These are phyloP conservation scores for Stigmatopora argus DNA, from an alignment of 2,113 vertebrate genomes.

Conservation along the genomic window DNA sequence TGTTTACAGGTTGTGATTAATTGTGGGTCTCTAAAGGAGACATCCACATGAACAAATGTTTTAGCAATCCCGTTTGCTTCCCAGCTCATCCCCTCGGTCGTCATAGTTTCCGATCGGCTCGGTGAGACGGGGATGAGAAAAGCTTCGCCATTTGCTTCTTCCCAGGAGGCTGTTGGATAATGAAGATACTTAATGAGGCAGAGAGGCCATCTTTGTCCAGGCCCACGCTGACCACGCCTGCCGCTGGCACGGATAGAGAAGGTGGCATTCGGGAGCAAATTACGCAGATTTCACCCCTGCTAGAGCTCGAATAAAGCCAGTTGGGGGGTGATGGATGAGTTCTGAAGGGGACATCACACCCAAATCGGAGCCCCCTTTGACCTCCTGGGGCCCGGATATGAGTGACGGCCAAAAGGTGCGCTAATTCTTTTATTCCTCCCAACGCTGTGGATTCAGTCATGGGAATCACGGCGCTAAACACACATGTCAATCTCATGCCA, in stretches of 20 bases:
- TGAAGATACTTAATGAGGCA: conserved; percentile 72
- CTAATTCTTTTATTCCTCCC: conserved; percentile 15
- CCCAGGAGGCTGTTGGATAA: conserved; percentile 43
- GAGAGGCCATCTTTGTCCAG: conserved; percentile 64
- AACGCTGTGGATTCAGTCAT: conserved; percentile 1
- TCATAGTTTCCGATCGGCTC: background rate
- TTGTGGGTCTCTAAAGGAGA: background rate
- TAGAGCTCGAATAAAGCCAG: conserved; percentile 61
- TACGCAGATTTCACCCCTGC: conserved; percentile 75
- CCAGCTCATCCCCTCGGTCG: background rate
- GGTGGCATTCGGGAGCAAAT: conserved; percentile 64
- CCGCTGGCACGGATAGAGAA: conserved; percentile 52
- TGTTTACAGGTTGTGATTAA: background rate
- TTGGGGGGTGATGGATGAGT: conserved; percentile 67
- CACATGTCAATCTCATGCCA: conserved; percentile 3
- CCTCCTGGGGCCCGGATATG: conserved; percentile 41
- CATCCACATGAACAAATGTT: background rate
- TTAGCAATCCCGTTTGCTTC: background rate
- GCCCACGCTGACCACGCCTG: conserved; percentile 52
- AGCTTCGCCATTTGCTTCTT: conserved; percentile 40
- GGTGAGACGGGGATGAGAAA: background rate
- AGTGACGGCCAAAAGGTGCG: conserved; percentile 48
- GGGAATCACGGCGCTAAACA: background rate
- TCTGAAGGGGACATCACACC: conserved; percentile 46
- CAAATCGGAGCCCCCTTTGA: conserved; percentile 50